Percentiles rank a stretch among this genome's conserved stretches.
phyloP scores from a whole-genome alignment of 2,797 vertebrate species.

The Galaxias olidus region DNA sequence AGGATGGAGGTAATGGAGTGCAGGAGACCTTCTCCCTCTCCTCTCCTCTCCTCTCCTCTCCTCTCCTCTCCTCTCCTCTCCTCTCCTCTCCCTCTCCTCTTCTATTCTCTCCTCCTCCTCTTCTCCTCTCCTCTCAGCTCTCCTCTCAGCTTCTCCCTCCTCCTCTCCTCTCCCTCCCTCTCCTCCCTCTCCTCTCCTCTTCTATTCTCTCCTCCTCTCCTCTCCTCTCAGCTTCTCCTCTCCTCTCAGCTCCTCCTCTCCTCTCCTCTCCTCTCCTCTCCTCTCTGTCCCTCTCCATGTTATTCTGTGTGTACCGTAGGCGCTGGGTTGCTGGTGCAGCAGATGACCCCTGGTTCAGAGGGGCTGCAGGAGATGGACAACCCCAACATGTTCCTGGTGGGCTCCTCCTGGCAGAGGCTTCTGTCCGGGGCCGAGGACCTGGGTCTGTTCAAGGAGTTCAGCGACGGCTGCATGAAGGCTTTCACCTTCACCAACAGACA shows the following conservation, averaged over 20 bases:
- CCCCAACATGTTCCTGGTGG: slow-evolving; percentile 86
- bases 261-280: too few relatives aligned
- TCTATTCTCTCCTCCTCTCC: neutral
- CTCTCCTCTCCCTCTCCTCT: too few relatives aligned
- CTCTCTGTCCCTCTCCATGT: too few relatives aligned
- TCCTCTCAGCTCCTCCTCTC: too few relatives aligned
- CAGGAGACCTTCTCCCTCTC: too few relatives aligned
- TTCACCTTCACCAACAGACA: slow-evolving; percentile 85
- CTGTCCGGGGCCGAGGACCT: slow-evolving; percentile 88
- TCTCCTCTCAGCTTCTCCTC: too few relatives aligned
- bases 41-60: neutral
- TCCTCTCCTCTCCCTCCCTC: too few relatives aligned
- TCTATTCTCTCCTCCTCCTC: neutral
- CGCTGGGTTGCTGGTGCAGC: slow-evolving; percentile 85
- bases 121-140: neutral
- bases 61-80: neutral
- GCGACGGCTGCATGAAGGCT: slow-evolving; percentile 86
- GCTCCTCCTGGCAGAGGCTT: slow-evolving; percentile 80
- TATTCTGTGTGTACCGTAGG: slow-evolving; percentile 66
- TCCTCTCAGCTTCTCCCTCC: too few relatives aligned
- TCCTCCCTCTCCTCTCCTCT: neutral
- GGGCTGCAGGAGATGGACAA: slow-evolving; percentile 69
- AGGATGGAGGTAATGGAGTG: slow-evolving; percentile 81
- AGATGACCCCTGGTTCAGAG: slow-evolving; percentile 66
- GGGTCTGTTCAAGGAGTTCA: slow-evolving; percentile 90